Evolutionary conservation across 2,797 vertebrate species (phyloP).

Genomic region (Cynopterus sphinx): DNA sequence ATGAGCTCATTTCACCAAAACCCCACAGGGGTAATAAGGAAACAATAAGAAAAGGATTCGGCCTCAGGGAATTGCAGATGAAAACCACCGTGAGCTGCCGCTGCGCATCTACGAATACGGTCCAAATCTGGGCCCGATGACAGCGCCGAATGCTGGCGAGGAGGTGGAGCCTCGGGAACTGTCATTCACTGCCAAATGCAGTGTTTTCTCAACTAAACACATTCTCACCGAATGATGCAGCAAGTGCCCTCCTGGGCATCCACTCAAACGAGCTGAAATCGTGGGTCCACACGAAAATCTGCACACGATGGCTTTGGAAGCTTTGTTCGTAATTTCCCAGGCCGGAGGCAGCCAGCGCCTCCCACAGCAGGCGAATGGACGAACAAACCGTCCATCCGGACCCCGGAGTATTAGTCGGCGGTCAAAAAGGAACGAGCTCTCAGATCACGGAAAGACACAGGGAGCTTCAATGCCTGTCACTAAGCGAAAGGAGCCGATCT

Average conservation of each 20-base stretch:
- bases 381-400: no score
- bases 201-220: background rate
- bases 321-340: background rate
- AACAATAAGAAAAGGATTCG: background rate
- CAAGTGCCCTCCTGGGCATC: background rate
- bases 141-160: background rate
- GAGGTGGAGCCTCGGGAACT: fast-evolving
- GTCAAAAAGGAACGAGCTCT: background rate
- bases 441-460: background rate
- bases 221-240: background rate
- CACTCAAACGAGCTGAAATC: background rate
- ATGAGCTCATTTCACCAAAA: background rate
- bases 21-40: background rate
- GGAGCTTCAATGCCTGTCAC: background rate
- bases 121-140: background rate
- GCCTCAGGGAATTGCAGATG: background rate
- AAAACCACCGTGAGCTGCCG: background rate
- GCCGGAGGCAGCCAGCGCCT: background rate
- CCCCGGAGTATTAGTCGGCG: background rate
- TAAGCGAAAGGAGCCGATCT: no score
- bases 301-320: no score
- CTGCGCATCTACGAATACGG: no score
- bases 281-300: background rate
- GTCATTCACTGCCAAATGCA: no score
- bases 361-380: background rate